Percentiles rank a stretch among this genome's conserved stretches.
phyloP scores from a whole-genome alignment of 2,888 invertebrate species.

The Rhamphomyia laevipes region DNA sequence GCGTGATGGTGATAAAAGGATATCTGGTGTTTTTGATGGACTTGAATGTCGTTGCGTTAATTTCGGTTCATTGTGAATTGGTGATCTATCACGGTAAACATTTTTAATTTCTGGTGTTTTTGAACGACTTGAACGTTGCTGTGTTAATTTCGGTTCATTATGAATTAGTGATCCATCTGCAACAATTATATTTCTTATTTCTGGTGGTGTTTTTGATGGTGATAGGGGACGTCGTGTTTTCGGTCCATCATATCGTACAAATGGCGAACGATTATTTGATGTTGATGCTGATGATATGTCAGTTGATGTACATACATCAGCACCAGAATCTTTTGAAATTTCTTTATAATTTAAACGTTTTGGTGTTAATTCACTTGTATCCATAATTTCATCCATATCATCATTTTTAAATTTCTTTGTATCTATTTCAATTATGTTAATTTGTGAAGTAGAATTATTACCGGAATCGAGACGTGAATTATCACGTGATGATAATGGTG shows the following conservation, averaged over 20 bases:
- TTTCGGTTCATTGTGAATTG: background rate
- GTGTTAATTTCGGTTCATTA: background rate
- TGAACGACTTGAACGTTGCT: slow-evolving; percentile 7
- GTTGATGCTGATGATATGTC: background rate
- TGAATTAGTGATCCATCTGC: background rate
- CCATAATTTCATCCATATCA: too few species aligned
- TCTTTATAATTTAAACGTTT: background rate
- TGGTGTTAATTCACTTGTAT: background rate
- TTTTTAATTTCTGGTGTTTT: slow-evolving; percentile 2
- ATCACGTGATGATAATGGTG: slow-evolving; percentile 4
- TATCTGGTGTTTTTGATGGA: slow-evolving; percentile 12
- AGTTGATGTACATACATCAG: background rate
- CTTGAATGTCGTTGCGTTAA: slow-evolving; percentile 1
- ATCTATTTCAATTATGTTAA: background rate
- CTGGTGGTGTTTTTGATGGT: background rate
- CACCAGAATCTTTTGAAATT: background rate
- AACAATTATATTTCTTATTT: background rate
- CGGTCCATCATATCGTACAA: background rate
- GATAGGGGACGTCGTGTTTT: background rate
- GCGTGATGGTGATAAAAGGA: slow-evolving; percentile 7
- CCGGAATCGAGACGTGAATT: background rate
- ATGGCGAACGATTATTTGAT: background rate
- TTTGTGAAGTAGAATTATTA: background rate
- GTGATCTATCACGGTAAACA: background rate
- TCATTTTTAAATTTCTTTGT: too few species aligned